phyloP scores from a whole-genome alignment of 2,797 vertebrate species.

The Babyrousa celebensis region DNA sequence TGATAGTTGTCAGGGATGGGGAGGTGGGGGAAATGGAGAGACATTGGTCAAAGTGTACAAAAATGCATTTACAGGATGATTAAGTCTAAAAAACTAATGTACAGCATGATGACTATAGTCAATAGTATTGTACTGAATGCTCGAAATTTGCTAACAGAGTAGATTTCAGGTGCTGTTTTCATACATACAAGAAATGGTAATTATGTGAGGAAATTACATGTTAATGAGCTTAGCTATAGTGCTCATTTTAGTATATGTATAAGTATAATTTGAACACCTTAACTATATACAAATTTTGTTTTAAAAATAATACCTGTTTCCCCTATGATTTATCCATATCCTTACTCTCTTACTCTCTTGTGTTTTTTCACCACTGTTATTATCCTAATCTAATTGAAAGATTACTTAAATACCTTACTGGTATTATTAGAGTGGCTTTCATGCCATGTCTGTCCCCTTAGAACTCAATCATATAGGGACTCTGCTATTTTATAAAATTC shows the following conservation, averaged over 20 bases:
- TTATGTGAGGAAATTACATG: background rate
- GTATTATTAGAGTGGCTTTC: background rate
- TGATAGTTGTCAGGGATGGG: background rate
- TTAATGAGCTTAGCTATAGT: background rate
- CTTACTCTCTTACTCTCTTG: background rate
- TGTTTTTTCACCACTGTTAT: background rate
- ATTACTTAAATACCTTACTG: background rate
- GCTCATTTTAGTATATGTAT: background rate
- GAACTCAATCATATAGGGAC: background rate
- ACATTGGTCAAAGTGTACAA: background rate
- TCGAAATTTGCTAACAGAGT: conserved; percentile 20
- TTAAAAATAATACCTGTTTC: background rate
- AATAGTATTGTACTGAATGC: background rate
- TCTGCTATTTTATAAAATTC: conserved; percentile 6
- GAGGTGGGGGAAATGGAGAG: background rate
- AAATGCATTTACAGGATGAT: background rate
- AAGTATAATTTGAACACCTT: background rate
- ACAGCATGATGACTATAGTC: background rate
- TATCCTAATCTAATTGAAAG: background rate
- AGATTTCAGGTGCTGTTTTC: background rate
- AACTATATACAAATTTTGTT: background rate
- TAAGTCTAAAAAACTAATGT: background rate
- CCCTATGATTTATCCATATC: background rate
- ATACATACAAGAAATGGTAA: background rate
- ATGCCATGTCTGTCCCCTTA: background rate